phyloP scores from a whole-genome alignment of 2,797 vertebrate species.

The Peromyscus aztecus region DNA sequence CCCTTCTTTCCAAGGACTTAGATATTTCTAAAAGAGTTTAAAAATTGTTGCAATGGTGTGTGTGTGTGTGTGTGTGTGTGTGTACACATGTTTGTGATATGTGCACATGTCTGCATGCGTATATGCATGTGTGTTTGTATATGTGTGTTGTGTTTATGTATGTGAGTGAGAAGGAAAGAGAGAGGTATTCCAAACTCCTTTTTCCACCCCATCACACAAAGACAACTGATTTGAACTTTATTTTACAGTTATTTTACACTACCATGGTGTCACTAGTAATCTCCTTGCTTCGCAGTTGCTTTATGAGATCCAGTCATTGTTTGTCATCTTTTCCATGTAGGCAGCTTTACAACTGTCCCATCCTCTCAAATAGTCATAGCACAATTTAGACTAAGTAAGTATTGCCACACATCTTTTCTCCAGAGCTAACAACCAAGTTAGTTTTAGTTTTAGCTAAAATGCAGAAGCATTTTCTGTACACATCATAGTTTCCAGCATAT shows the following conservation, averaged over 20 bases:
- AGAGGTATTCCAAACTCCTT: rapidly evolving
- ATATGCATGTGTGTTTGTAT: not conserved
- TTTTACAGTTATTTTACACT: not conserved
- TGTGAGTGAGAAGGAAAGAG: not conserved
- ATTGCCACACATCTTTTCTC: not conserved
- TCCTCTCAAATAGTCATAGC: not conserved
- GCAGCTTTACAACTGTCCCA: not conserved
- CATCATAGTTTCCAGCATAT: not conserved
- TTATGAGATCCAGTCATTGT: not conserved
- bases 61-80: not conserved
- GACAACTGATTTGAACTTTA: not conserved
- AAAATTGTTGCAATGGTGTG: not conserved
- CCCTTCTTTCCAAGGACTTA: not conserved
- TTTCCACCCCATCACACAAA: not conserved
- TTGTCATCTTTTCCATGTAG: not conserved
- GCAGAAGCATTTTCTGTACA: not conserved
- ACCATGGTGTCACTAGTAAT: not conserved
- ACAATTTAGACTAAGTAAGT: not conserved
- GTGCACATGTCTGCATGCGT: not conserved
- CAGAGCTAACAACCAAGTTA: not conserved
- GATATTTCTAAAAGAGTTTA: not conserved
- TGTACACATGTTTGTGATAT: not conserved
- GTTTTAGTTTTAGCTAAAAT: not conserved
- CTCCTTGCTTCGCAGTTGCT: not conserved
- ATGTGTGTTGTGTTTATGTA: not conserved